Evolutionary conservation across 2,797 vertebrate genomes (phyloP), one percentile per base, ranked within the genome.

Genomic region (Protosalanx chinensis): DNA sequence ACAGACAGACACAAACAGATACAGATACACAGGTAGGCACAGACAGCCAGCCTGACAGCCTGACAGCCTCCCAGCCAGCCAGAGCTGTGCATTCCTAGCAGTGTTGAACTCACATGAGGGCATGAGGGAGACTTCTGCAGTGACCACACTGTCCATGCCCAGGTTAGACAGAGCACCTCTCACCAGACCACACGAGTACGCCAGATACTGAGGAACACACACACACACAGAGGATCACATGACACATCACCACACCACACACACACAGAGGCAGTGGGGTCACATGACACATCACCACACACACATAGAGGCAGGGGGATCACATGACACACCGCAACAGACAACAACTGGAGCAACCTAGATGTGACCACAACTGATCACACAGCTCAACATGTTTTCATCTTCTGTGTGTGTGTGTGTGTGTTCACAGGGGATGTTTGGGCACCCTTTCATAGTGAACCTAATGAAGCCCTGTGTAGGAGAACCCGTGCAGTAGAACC

Each of bases 121-220:
- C 93, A 96, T 92, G 72, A 87, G 72, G 1, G 93, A 87, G 68
- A 95, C 93, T 8, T 95, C 94, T 2, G 94, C 93, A 12, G 95
- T 95, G 76, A 96, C 95, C 33, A 92, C 87, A 68, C 94, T 94
- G 70, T 91, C 90, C 75, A 96, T 70, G 6, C 95, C 95, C 6
- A 96, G 86, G 72, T 92, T 94, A 29, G 88, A 91, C 56, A 96
- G 88, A 51, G 92, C 90, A 53, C 95, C 94, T 56, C 93, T 88
- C 67, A 96, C 90, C 72, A 96, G 85, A 15, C 95, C 94, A 46
- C 95, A 96, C 0, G 95, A 94, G 84, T 93, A 96, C 13, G 94
- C 92, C 13, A 96, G 88, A 81, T 95, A 95, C 95, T 96, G 80
- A n/a, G 68, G 58, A 32, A 0, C 0, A 29, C 27, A 70, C 51